Base-by-base conservation (phyloP, 64 coral and sea anemone genomes). In the Orbicella faveolata region DNA sequence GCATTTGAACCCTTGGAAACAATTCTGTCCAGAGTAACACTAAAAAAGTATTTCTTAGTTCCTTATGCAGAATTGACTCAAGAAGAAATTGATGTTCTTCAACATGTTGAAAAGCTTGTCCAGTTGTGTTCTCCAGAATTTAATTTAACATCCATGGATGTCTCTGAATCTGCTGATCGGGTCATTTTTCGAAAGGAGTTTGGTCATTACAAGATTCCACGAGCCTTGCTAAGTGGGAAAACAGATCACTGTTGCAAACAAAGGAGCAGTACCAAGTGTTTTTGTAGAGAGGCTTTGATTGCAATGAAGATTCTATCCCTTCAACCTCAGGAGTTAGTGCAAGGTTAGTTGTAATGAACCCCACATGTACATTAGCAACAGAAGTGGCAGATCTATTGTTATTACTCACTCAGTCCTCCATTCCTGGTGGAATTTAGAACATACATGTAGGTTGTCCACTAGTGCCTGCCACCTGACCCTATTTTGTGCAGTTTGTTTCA, bases 21-120 rank as follows among this genome's bases (percentile, higher is more conserved):
- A n/a, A 15, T 93, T 69, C 25, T 88, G 10, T 73, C 86, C 33
- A 93, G 77, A 8, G 12, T 36, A 23, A 52, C 59, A 48, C 74
- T 73, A 65, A 78, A 88, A 20, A 61, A 77, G 61, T 66, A 66
- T 20, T 55, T 34, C 18, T 61, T 93, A 51, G 80, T 93, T 34
- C 91, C 91, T 14, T 93, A 81, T 64, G 52, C 91, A 65, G 63
- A 63, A 34, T 73, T 93, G 76, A 88, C 91, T 59, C 66, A 79
- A 35, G 44, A 89, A 36, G 91, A 93, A 93, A 61, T 89, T 23
- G 61, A 36, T 66, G 33, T 88, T 62, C 63, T 93, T 9, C 76
- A 30, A 21, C 91, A 93, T 93, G 57, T 79, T 77, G 84, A 88
- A 75, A 55, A 73, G 33, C 87, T 93, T 81, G 23, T 93, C 15